phyloP scores from a whole-genome alignment of 2,113 vertebrate genomes.

The Lepidothrix coronata region DNA sequence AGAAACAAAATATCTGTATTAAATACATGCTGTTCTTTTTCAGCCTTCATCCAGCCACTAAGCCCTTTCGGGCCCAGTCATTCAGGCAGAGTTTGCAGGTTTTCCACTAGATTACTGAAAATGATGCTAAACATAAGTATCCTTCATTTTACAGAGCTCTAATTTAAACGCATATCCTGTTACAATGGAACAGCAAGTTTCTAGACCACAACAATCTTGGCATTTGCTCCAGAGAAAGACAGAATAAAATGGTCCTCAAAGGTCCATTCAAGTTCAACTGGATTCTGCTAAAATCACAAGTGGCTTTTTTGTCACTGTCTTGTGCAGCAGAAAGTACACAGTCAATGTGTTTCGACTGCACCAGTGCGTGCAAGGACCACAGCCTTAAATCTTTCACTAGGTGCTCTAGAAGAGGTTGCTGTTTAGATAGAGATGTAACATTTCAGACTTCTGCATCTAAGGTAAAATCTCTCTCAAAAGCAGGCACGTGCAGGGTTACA shows the following conservation, averaged over 20 bases:
- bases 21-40: neutral
- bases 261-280: slow-evolving; percentile 7
- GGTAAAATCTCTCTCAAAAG: neutral
- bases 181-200: slow-evolving; percentile 57
- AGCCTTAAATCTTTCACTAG: neutral
- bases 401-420: neutral
- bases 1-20: slow-evolving; percentile 27
- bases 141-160: slow-evolving; percentile 1
- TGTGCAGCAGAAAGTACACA: neutral
- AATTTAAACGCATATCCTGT: slow-evolving; percentile 59
- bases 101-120: slow-evolving; percentile 41
- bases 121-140: neutral
- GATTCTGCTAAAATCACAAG: slow-evolving; percentile 23
- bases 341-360: neutral
- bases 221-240: slow-evolving; percentile 48
- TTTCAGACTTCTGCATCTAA: accelerated
- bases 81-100: neutral
- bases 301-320: neutral
- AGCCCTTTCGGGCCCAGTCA: neutral
- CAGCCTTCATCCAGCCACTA: neutral
- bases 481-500: neutral
- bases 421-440: neutral
- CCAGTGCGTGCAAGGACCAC: neutral
- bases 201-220: slow-evolving; percentile 28
- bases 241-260: slow-evolving; percentile 52